These are phyloP conservation scores for Paradoxurus hermaphroditus DNA, from an alignment of 2,113 vertebrate genomes.

Conservation along the genomic window DNA sequence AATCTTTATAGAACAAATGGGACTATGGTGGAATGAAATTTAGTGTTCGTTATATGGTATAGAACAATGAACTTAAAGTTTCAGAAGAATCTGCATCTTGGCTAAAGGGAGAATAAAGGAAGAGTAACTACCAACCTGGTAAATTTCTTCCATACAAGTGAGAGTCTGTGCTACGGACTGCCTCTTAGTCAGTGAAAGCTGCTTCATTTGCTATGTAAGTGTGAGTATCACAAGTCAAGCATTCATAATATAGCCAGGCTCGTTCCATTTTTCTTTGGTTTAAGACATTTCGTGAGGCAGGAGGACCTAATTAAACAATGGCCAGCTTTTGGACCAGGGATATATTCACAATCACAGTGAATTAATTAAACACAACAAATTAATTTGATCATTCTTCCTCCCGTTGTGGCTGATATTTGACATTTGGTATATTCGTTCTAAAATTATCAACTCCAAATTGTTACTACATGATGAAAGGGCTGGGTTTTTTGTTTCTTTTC, in stretches of 20 bases:
- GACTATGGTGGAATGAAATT: neutral
- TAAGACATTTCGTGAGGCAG: constrained; percentile 31
- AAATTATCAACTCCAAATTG: constrained; percentile 37
- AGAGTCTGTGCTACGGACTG: neutral
- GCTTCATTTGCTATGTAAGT: neutral
- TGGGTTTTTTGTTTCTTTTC: neutral
- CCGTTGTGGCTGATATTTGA: constrained; percentile 29
- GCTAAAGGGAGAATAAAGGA: constrained; percentile 11
- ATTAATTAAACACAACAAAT: constrained; percentile 56
- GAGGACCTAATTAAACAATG: constrained; percentile 47
- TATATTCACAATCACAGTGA: constrained; percentile 38
- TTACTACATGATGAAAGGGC: neutral
- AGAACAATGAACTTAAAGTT: neutral
- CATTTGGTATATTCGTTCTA: neutral
- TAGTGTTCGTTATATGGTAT: neutral
- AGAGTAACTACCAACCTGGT: neutral
- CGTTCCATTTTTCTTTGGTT: constrained; percentile 43
- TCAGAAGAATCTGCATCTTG: neutral
- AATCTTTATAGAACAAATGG: neutral
- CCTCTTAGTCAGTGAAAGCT: neutral
- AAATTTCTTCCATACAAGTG: neutral
- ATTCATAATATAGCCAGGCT: neutral
- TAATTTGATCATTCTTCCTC: constrained; percentile 23
- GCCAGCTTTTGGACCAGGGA: constrained; percentile 29
- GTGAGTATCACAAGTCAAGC: constrained; percentile 23